phyloP scores from a whole-genome alignment of 1,140 invertebrate genomes.

The Ceratosolen solmsi region DNA sequence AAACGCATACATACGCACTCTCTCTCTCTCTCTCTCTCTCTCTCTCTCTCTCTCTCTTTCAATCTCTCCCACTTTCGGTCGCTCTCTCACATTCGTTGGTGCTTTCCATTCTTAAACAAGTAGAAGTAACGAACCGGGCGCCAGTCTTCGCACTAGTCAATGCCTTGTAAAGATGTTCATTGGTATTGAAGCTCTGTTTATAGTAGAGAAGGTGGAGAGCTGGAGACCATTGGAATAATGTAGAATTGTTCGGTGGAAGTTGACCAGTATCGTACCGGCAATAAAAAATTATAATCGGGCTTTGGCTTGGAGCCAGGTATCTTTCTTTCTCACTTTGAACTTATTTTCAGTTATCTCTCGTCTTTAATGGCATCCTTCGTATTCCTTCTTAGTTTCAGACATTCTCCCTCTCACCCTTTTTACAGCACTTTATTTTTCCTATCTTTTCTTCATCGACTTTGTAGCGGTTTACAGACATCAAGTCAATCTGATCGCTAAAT shows the following conservation, averaged over 20 bases:
- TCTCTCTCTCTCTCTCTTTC: background rate
- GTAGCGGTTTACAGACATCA: background rate
- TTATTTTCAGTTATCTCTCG: background rate
- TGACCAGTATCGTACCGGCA: constrained; percentile 61
- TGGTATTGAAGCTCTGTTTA: constrained; percentile 50
- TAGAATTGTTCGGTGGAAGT: constrained; percentile 61
- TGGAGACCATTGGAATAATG: constrained; percentile 55
- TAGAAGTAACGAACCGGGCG: background rate
- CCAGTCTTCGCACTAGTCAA: constrained; percentile 53
- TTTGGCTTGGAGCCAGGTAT: constrained; percentile 39
- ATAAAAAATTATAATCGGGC: constrained; percentile 66
- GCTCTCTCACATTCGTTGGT: background rate
- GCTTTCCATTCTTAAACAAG: background rate
- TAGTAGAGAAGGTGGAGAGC: constrained; percentile 5
- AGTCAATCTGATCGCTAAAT: background rate
- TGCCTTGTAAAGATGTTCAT: constrained; percentile 65
- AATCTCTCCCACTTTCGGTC: background rate
- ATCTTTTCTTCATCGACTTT: background rate
- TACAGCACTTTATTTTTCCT: background rate
- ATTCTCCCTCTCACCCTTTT: background rate
- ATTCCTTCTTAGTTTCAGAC: background rate
- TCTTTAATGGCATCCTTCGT: background rate
- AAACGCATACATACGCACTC: background rate
- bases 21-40: background rate
- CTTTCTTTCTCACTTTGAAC: background rate